Evolutionary conservation across 2,797 vertebrate genomes (phyloP), one percentile per base, ranked within the genome.

Genomic region (Salmo trutta): DNA sequence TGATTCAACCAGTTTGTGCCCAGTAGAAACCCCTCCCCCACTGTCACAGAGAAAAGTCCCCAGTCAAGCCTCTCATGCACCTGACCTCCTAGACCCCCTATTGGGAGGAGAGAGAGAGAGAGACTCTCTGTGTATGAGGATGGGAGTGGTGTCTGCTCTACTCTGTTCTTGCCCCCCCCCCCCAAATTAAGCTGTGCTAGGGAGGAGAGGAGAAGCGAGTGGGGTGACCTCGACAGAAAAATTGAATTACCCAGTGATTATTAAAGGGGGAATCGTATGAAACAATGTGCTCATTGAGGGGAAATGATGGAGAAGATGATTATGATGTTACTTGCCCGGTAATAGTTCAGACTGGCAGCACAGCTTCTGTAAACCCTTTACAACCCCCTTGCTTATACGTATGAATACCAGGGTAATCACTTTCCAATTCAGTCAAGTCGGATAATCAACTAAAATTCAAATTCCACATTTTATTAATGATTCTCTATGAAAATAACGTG

Each of bases 261-360:
- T 65, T 73, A 16, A 66, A 27, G n/a, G 24, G 36, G 27, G 51
- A 67, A 56, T 59, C 56, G 19, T 70, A 75, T n/a, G n/a, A 70
- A 76, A 52, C 33, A 33, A 70, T 47, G 17, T 16, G 52, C 67
- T 77, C 5, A n/a, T 75, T 74, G 78, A 27, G 59, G 36, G 72
- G 72, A 53, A 31, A 15, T 6, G n/a, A 29, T 33, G 51, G 27
- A 24, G 47, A 47, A 47, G 41, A 47, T 12, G 41, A 71, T 53
- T 8, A 77, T 64, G 36, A 29, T 71, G 72, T 12, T 27, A 54
- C 71, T 67, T 54, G 3, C 10, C n/a, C 33, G 15, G 73, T 69
- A 69, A 52, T 71, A 53, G 72, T 19, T 67, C 21, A 36, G 27
- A 19, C 41, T 75, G 27, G 29, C 7, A 41, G 41, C 2, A 41